phyloP scores from a whole-genome alignment of 2,888 invertebrate species.

The Andrena camellia region DNA sequence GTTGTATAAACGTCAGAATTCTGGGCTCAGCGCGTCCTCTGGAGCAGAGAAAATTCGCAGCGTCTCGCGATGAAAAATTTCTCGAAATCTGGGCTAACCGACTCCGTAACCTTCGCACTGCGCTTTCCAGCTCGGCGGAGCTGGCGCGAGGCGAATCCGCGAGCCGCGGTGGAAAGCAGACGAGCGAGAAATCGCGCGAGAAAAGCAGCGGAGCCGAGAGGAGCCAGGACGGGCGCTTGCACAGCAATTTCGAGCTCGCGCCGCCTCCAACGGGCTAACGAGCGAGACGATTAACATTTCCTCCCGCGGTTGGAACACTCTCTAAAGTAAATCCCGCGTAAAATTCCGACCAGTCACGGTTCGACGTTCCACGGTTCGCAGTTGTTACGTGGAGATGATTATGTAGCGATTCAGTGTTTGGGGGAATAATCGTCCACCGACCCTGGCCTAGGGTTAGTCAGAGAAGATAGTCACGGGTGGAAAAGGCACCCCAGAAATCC shows the following conservation, averaged over 20 bases:
- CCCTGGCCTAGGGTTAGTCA: no score
- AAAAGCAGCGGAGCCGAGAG: background rate
- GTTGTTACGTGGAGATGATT: no score
- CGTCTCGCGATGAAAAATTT: slow-evolving; percentile 34
- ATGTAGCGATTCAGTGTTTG: no score
- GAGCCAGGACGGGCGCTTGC: no score
- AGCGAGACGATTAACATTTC: slow-evolving; percentile 33
- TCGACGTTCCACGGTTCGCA: slow-evolving; percentile 33
- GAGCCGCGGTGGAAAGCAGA: background rate
- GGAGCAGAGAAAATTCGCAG: background rate
- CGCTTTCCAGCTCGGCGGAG: slow-evolving; percentile 17
- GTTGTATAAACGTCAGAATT: no score
- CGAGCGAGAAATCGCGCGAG: slow-evolving; percentile 21
- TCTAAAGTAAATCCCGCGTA: slow-evolving; percentile 48
- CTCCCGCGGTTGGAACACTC: slow-evolving; percentile 16
- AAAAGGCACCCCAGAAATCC: no score
- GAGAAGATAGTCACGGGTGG: no score
- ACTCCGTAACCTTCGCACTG: slow-evolving; percentile 22
- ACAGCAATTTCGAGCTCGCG: no score
- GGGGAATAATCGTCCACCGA: no score
- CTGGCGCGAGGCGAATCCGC: background rate
- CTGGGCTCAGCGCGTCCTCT: background rate
- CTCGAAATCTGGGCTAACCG: slow-evolving; percentile 39
- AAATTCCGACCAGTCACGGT: slow-evolving; percentile 41
- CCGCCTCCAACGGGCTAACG: background rate